A percentile compares a stretch with the other conserved stretches of the same genome.
Evolutionary conservation across 2,113 vertebrate species (phyloP).

Genomic region (Stercorarius parasiticus): DNA sequence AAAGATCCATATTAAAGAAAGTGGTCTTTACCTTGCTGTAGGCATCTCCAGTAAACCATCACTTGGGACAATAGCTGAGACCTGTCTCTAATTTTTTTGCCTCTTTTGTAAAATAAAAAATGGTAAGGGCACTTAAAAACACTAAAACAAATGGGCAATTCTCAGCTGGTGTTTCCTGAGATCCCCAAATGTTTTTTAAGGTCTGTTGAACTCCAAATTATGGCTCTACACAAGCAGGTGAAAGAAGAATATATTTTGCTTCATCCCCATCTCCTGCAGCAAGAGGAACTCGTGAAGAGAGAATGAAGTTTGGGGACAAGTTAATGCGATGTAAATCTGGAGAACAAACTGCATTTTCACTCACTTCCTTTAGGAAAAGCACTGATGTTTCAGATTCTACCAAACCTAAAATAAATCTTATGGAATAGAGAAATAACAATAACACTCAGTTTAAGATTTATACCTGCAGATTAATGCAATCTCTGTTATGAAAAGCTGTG

Average conservation of each 20-base stretch:
- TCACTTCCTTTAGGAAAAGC: neutral
- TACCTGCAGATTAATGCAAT: neutral
- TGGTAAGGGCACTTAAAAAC: neutral
- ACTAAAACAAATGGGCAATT: neutral
- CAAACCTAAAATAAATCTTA: conserved; percentile 3
- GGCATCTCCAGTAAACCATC: neutral
- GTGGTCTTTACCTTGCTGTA: neutral
- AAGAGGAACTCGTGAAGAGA: neutral
- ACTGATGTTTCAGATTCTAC: neutral
- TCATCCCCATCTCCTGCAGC: neutral
- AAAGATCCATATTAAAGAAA: neutral
- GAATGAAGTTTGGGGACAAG: neutral
- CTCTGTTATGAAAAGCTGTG: conserved; percentile 7
- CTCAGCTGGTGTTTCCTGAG: neutral
- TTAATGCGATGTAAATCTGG: neutral
- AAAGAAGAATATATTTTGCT: neutral
- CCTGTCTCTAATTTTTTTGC: neutral
- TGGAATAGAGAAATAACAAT: conserved; percentile 3
- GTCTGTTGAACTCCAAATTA: neutral
- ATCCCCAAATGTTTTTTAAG: neutral
- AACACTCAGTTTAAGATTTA: conserved; percentile 4
- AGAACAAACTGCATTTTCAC: neutral
- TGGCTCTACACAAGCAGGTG: neutral
- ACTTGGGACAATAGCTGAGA: neutral
- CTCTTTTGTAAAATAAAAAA: neutral